Percentiles rank a stretch among this genome's conserved stretches.
Evolutionary conservation across 2,888 invertebrate species (phyloP).

Genomic region (Meteorus colon): DNA sequence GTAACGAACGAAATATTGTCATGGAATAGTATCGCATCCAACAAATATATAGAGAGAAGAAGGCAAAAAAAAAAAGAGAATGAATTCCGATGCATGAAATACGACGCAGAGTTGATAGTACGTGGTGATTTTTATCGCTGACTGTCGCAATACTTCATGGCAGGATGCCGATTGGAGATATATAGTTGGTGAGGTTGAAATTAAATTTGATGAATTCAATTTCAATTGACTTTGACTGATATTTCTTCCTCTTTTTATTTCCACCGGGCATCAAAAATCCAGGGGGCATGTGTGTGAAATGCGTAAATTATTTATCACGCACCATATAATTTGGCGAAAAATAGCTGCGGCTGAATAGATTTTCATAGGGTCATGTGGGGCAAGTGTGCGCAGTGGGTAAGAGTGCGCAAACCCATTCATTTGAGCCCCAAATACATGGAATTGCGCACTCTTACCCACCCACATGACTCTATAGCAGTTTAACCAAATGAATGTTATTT

Average conservation of each 20-base stretch:
- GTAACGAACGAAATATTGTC: no score
- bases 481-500: slow-evolving; percentile 1
- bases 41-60: no score
- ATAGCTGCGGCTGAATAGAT: not conserved
- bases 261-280: not conserved
- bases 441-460: no score
- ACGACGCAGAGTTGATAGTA: slow-evolving; percentile 34
- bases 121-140: slow-evolving; percentile 44
- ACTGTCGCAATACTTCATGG: slow-evolving; percentile 31
- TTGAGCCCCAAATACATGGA: no score
- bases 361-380: no score
- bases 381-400: no score
- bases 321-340: not conserved
- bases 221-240: not conserved
- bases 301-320: slow-evolving; percentile 2
- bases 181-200: slow-evolving; percentile 6
- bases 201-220: not conserved
- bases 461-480: not conserved
- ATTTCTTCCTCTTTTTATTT: not conserved
- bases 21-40: no score
- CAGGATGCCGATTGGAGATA: not conserved
- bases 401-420: no score
- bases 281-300: not conserved
- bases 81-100: slow-evolving; percentile 44
- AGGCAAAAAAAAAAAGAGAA: slow-evolving; percentile 31